Conservation (phyloP, 2,888 invertebrate genomes). For the Lagria hirta region DNA sequence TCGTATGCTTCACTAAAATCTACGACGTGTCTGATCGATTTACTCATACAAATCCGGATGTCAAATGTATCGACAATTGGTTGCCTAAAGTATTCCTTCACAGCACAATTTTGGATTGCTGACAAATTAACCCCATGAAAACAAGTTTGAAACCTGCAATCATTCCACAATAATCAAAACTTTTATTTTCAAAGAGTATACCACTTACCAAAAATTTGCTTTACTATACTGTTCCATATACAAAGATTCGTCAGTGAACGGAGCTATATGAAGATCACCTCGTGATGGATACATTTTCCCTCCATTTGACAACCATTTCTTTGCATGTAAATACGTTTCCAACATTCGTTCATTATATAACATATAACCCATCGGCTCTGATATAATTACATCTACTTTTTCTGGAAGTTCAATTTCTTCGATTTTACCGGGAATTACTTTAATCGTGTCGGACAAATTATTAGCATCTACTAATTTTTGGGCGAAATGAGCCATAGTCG, state of each 20-base stretch:
- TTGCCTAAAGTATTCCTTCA: slow-evolving; percentile 96
- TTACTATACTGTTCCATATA: slow-evolving; percentile 98
- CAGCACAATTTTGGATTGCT: slow-evolving; percentile 86
- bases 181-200: not conserved
- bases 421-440: slow-evolving; percentile 93
- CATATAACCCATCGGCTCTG: slow-evolving; percentile 99
- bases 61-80: slow-evolving; percentile 99
- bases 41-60: slow-evolving; percentile 93
- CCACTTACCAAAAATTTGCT: slow-evolving; percentile 88
- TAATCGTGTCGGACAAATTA: slow-evolving; percentile 81
- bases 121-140: slow-evolving; percentile 98
- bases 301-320: slow-evolving; percentile 91
- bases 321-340: slow-evolving; percentile 97
- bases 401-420: slow-evolving; percentile 97
- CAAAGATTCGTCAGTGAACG: slow-evolving; percentile 95
- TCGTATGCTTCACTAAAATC: slow-evolving; percentile 93
- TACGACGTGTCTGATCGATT: slow-evolving; percentile 88
- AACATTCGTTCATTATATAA: slow-evolving; percentile 98
- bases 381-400: slow-evolving; percentile 94
- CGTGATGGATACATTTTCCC: slow-evolving; percentile 98
- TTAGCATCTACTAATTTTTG: slow-evolving; percentile 89
- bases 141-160: slow-evolving; percentile 80
- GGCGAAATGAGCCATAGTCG: slow-evolving; percentile 97
- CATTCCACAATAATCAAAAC: not conserved
- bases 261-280: slow-evolving; percentile 96